Base-by-base conservation (phyloP, 92 coral and sea anemone species). In the Epizoanthus scotinus region DNA sequence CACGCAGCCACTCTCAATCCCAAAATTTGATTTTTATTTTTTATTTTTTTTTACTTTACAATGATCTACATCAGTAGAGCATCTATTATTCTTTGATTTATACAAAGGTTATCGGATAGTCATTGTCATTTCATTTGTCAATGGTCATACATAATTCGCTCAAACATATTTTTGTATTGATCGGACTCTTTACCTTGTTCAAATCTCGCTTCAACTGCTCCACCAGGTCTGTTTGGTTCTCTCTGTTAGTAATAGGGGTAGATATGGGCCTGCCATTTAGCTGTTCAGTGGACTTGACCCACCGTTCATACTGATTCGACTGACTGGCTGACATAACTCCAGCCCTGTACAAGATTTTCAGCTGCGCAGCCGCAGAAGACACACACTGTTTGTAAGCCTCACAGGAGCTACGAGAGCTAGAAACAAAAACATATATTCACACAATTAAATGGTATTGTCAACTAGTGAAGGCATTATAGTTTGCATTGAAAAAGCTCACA, bases 121-220 rank as follows among this genome's bases (percentile, higher is more conserved):
- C 12, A 44, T 44, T 44, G 50, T 10, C 50, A 44, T 10, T 44
- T 6, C 44, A 40, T 40, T 40, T n/a, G n/a, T 8, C 10, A 8
- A 6, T 10, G 50, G 50, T 44, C 50, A 44, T 7, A 44, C 50
- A 10, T 7, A 44, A 44, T 44, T 44, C 7, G 12, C 20, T 74
- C 22, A 7, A 2, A 19, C 1, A 53, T 19, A 34, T 10, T 0
- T 17, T 63, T 63, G n/a, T 26, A 27, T 52, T 29, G 26, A 57
- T 38, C 21, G 9, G 55, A 13, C 36, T 24, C 25, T 77, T 31
- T 20, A 92, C 98, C 91, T 93, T 95, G 73, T 85, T 88, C 29
- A 94, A 65, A 61, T 93, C 94, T 24, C 82, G 86, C 67, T 75
- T 90, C 9, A 95, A 90, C 63, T 93, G 91, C 53, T 90, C 99